Evolutionary conservation across 2,888 invertebrate genomes (phyloP).

Genomic region (Ditylenchus weischeri): DNA sequence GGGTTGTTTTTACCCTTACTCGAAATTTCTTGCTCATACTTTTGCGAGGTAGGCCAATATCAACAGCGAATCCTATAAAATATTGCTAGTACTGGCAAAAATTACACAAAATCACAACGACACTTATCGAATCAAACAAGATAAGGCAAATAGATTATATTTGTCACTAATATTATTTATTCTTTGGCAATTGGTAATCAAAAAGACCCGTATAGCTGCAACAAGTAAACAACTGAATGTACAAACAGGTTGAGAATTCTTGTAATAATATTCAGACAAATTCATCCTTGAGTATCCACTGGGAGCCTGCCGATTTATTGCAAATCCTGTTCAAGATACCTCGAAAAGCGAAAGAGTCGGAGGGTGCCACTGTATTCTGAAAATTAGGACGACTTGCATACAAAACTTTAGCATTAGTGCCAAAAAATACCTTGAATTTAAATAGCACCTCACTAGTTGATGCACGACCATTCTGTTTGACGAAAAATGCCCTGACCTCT

Average conservation of each 20-base stretch:
- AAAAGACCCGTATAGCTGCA: background rate
- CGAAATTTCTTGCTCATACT: conserved; percentile 25
- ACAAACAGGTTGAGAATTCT: too few species aligned
- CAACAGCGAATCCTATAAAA: background rate
- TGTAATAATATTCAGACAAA: conserved; percentile 15
- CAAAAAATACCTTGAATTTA: conserved; percentile 60
- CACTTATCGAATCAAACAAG: background rate
- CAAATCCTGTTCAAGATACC: conserved; percentile 30
- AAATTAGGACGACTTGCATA: too few species aligned
- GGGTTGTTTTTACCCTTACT: conserved; percentile 8
- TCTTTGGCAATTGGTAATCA: background rate
- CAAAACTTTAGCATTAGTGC: background rate
- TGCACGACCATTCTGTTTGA: conserved; percentile 61
- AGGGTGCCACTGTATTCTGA: conserved; percentile 24
- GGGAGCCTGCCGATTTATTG: conserved; percentile 24
- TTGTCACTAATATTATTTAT: background rate
- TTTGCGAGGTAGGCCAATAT: background rate
- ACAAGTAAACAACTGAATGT: too few species aligned
- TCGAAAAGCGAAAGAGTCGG: conserved; percentile 35
- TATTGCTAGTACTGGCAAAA: background rate
- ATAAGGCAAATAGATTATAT: too few species aligned
- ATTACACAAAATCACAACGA: background rate
- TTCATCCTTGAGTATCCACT: conserved; percentile 41
- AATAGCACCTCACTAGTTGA: conserved; percentile 64
- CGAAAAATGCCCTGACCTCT: conserved; percentile 63